Conservation (phyloP, 2,113 vertebrate genomes). For the Platichthys stellatus region DNA sequence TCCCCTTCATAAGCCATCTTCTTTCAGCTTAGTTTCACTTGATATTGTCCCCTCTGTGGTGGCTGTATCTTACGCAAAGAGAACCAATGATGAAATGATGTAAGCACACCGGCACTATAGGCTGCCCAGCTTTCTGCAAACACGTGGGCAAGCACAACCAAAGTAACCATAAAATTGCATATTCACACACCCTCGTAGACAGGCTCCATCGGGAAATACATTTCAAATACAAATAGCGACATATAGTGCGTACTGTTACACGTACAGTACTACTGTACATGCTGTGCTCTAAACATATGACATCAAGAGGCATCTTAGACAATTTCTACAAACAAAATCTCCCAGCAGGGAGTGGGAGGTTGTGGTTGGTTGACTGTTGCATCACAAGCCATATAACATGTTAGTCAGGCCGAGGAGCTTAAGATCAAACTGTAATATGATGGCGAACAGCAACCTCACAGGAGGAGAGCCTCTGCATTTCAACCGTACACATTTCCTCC, state of each 20-base stretch:
- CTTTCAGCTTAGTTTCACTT: neutral
- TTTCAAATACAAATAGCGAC: slow-evolving; percentile 6
- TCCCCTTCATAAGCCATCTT: neutral
- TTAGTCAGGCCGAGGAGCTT: slow-evolving; percentile 55
- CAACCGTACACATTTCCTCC: slow-evolving; percentile 47
- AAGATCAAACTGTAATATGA: slow-evolving; percentile 55
- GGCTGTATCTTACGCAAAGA: neutral
- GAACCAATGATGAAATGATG: slow-evolving; percentile 11
- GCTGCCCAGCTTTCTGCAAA: slow-evolving; percentile 29
- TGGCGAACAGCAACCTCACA: slow-evolving; percentile 28
- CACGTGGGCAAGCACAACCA: slow-evolving; percentile 6
- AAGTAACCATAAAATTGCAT: slow-evolving; percentile 20
- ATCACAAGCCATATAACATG: slow-evolving; percentile 56
- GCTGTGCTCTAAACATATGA: neutral
- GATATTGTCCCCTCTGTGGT: too few relatives aligned
- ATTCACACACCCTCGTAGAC: neutral
- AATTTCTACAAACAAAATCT: slow-evolving; percentile 42
- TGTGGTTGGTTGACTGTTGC: slow-evolving; percentile 64
- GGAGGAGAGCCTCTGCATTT: slow-evolving; percentile 58
- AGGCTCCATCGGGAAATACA: slow-evolving; percentile 4
- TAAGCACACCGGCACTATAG: slow-evolving; percentile 25
- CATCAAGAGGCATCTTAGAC: slow-evolving; percentile 16
- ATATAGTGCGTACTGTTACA: neutral
- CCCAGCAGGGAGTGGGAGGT: slow-evolving; percentile 47
- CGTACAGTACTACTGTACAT: slow-evolving; percentile 1